Evolutionary conservation across 2,888 invertebrate species (phyloP).

Genomic region (Phasia obesa): DNA sequence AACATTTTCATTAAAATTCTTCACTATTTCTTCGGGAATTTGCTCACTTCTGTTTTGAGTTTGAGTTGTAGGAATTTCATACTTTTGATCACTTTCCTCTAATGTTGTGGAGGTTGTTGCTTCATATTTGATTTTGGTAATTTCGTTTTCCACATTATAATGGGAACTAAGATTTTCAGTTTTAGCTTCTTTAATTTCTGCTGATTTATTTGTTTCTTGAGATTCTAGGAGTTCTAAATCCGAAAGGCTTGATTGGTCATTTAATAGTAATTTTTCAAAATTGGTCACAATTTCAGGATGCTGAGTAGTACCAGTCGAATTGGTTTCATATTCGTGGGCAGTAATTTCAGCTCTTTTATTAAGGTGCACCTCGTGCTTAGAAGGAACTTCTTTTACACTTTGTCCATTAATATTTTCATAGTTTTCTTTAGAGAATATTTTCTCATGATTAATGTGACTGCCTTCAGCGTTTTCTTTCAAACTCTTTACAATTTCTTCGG

Average conservation of each 20-base stretch:
- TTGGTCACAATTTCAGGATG: not conserved
- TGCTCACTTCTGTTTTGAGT: not conserved
- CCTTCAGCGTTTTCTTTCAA: not conserved
- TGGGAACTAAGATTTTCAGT: too few relatives aligned
- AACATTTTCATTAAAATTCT: not conserved
- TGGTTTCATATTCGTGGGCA: too few relatives aligned
- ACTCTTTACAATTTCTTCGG: not conserved
- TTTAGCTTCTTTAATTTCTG: not conserved
- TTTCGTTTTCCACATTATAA: too few relatives aligned
- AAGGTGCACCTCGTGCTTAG: too few relatives aligned
- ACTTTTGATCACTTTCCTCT: not conserved
- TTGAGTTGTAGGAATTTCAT: not conserved
- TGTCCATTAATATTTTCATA: too few relatives aligned
- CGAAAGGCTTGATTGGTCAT: not conserved
- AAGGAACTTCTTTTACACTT: too few relatives aligned
- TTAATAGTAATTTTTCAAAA: not conserved
- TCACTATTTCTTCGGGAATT: not conserved
- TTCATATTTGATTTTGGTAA: too few relatives aligned
- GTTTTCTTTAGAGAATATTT: too few relatives aligned
- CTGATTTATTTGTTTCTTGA: not conserved
- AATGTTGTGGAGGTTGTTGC: not conserved
- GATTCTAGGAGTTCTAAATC: not conserved
- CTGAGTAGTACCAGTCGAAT: not conserved
- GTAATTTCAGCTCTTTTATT: too few relatives aligned
- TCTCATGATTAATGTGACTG: too few relatives aligned